Percentiles rank a stretch among this genome's conserved stretches.
These are phyloP conservation scores for Ypsolopha scabrella DNA, from an alignment of 2,888 invertebrate species.

Conservation along the genomic window DNA sequence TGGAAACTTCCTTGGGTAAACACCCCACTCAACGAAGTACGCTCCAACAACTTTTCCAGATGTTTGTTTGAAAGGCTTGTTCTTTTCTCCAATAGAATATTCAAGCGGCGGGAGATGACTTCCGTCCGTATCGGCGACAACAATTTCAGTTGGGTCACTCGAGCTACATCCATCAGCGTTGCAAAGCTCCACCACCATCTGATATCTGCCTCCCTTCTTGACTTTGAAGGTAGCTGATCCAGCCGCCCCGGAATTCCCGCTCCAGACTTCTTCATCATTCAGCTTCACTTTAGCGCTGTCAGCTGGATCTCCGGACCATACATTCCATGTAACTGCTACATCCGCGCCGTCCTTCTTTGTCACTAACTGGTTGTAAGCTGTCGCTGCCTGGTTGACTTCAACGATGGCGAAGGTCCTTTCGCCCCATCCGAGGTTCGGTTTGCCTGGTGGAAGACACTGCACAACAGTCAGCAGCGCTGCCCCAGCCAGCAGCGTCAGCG, in stretches of 20 bases:
- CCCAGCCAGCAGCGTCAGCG: constrained; percentile 34
- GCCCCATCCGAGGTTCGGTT: constrained; percentile 57
- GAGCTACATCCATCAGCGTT: constrained; percentile 53
- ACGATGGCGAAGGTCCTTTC: constrained; percentile 58
- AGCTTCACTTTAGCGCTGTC: constrained; percentile 42
- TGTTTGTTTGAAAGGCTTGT: constrained; percentile 59
- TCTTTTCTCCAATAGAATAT: constrained; percentile 46
- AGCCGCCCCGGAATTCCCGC: constrained; percentile 38
- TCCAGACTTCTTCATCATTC: constrained; percentile 49
- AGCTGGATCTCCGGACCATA: constrained; percentile 58
- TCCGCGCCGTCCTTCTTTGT: constrained; percentile 49
- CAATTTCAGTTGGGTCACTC: constrained; percentile 51
- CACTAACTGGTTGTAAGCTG: constrained; percentile 61
- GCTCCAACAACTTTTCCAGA: constrained; percentile 60
- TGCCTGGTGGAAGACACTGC: constrained; percentile 48
- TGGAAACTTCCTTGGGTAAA: constrained; percentile 59
- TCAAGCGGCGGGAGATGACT: constrained; percentile 57
- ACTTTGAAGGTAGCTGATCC: constrained; percentile 52
- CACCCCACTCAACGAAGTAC: constrained; percentile 64
- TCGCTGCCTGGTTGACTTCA: constrained; percentile 62
- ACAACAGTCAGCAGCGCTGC: constrained; percentile 30
- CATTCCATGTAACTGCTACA: constrained; percentile 59
- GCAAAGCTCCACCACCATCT: constrained; percentile 55
- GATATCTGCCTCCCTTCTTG: constrained; percentile 56
- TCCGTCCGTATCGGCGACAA: constrained; percentile 62